Conservation (phyloP, 2,113 vertebrate genomes). For the Pachypanchax playfairii region DNA sequence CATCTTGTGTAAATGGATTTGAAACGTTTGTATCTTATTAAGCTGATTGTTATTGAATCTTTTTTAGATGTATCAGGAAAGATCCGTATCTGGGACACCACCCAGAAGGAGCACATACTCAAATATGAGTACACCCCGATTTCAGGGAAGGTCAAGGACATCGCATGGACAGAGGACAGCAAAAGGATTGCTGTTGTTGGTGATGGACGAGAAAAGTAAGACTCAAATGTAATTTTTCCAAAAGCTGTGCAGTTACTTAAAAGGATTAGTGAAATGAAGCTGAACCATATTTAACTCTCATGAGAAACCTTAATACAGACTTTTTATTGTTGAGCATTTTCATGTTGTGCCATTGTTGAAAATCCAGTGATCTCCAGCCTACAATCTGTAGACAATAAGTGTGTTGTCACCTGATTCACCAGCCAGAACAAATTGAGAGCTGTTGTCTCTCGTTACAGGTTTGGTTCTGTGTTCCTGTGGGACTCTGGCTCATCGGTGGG, state of each 20-base stretch:
- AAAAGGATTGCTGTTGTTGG: slow-evolving; percentile 94
- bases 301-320: slow-evolving; percentile 1
- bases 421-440: not conserved
- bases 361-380: not conserved
- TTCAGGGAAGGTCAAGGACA: slow-evolving; percentile 91
- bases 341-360: not conserved
- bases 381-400: not conserved
- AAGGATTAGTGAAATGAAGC: not conserved
- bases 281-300: not conserved
- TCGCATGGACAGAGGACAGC: slow-evolving; percentile 96
- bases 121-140: slow-evolving; percentile 97
- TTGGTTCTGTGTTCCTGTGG: slow-evolving; percentile 93
- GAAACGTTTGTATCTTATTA: not conserved
- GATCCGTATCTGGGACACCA: slow-evolving; percentile 98
- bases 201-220: slow-evolving; percentile 95
- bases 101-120: slow-evolving; percentile 93
- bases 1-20: not conserved
- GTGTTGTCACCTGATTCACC: not conserved
- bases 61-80: slow-evolving; percentile 89
- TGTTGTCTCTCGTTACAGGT: slow-evolving; percentile 74
- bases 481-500: slow-evolving; percentile 94
- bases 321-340: not conserved
- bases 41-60: not conserved
- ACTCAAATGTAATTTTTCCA: slow-evolving; percentile 8
- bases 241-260: no score